A percentile compares a stretch with the other conserved stretches of the same genome.
These are phyloP conservation scores for Diadegma fenestrale DNA, from an alignment of 2,888 invertebrate genomes.

Conservation along the genomic window DNA sequence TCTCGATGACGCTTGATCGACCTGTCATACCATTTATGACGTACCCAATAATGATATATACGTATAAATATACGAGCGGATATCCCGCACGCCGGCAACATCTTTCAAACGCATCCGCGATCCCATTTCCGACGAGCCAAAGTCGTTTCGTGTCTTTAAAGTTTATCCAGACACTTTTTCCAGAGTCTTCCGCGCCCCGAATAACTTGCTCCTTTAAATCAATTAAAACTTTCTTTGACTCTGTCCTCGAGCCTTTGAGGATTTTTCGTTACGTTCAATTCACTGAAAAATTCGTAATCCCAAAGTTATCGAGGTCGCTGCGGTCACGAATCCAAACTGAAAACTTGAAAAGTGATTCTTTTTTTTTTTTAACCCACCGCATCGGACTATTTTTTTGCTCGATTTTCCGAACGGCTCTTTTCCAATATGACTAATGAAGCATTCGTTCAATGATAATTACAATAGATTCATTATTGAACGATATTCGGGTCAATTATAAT, in stretches of 20 bases:
- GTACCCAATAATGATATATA: slow-evolving; percentile 29
- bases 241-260: not conserved
- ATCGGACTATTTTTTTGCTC: not conserved
- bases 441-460: no score
- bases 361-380: not conserved
- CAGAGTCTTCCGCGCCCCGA: not conserved
- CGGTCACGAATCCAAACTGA: not conserved
- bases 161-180: not conserved
- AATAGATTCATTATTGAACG: no score
- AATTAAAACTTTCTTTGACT: not conserved
- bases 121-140: slow-evolving; percentile 10
- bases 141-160: not conserved
- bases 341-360: not conserved
- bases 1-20: slow-evolving; percentile 68
- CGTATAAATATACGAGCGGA: slow-evolving; percentile 20
- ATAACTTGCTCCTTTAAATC: not conserved
- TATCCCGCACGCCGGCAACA: not conserved
- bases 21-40: slow-evolving; percentile 64
- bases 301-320: not conserved
- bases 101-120: slow-evolving; percentile 21
- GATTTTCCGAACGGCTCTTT: no score
- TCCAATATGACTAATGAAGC: no score
- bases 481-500: no score
- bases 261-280: not conserved
- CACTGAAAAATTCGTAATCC: not conserved